phyloP scores from a whole-genome alignment of 1,140 invertebrate species.

The Nephila pilipes region DNA sequence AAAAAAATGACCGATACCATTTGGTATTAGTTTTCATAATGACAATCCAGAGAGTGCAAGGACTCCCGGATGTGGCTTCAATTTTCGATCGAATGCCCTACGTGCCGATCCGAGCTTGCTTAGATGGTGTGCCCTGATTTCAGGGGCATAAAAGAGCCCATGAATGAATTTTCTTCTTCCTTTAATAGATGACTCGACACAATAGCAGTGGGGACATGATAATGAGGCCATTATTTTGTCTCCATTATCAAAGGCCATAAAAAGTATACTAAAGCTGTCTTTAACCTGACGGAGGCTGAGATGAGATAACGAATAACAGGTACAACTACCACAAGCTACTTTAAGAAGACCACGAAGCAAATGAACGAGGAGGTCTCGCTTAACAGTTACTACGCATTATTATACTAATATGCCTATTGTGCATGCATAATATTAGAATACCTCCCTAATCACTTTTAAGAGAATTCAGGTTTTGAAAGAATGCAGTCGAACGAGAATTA shows the following conservation, averaged over 20 bases:
- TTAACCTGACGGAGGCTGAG: background rate
- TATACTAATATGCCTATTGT: too few species aligned
- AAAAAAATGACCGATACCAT: background rate
- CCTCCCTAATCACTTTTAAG: too few species aligned
- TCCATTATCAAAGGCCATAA: conserved; percentile 45
- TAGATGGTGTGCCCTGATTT: background rate
- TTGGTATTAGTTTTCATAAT: background rate
- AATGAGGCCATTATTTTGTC: conserved; percentile 53
- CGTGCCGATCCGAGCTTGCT: background rate
- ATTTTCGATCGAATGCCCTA: background rate
- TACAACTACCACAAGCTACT: background rate
- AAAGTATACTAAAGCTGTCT: background rate
- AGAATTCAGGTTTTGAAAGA: too few species aligned
- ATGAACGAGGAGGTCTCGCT: background rate
- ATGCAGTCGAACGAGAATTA: too few species aligned
- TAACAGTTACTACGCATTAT: too few species aligned
- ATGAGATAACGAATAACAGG: background rate
- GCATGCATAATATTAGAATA: too few species aligned
- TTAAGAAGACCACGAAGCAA: background rate
- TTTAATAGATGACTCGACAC: conserved; percentile 18
- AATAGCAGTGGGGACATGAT: conserved; percentile 6
- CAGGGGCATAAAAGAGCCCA: background rate
- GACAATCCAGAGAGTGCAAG: background rate
- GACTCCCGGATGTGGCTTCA: background rate
- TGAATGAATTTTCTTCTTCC: conserved; percentile 42